Evolutionary conservation across 2,113 vertebrate species (phyloP).

Genomic region (Oryctolagus cuniculus): DNA sequence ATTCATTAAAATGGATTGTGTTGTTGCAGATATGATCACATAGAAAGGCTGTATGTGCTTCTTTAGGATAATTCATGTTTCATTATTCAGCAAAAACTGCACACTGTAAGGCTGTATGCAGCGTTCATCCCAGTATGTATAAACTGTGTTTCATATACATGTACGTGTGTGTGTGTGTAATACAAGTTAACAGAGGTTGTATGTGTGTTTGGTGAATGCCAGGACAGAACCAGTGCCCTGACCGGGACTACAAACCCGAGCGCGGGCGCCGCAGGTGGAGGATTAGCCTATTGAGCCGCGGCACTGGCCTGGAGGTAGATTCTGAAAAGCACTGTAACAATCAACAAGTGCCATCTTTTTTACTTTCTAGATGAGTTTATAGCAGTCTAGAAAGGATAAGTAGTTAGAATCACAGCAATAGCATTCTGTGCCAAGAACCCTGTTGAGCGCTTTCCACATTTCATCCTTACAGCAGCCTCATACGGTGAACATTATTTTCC

Average conservation of each 20-base stretch:
- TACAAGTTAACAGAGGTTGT: background rate
- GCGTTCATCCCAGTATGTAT: background rate
- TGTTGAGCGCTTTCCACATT: background rate
- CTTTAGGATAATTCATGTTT: conserved; percentile 6
- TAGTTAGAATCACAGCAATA: background rate
- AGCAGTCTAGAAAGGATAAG: background rate
- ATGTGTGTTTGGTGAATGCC: background rate
- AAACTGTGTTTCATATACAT: background rate
- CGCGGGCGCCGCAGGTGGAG: too few species aligned
- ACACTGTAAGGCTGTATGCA: background rate
- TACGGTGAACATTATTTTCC: background rate
- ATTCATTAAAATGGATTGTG: background rate
- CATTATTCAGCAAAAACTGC: background rate
- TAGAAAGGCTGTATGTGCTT: background rate
- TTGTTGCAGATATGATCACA: background rate
- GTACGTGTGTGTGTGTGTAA: background rate
- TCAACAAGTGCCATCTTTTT: background rate
- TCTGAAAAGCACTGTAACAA: background rate
- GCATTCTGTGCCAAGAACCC: background rate
- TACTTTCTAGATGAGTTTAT: background rate
- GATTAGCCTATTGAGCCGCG: too few species aligned
- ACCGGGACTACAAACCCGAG: too few species aligned
- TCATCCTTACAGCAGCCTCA: background rate
- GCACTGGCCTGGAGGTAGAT: background rate
- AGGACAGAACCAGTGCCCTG: too few species aligned